Conservation (phyloP, 2,888 invertebrate species). For the Podotricha telesiphe region DNA sequence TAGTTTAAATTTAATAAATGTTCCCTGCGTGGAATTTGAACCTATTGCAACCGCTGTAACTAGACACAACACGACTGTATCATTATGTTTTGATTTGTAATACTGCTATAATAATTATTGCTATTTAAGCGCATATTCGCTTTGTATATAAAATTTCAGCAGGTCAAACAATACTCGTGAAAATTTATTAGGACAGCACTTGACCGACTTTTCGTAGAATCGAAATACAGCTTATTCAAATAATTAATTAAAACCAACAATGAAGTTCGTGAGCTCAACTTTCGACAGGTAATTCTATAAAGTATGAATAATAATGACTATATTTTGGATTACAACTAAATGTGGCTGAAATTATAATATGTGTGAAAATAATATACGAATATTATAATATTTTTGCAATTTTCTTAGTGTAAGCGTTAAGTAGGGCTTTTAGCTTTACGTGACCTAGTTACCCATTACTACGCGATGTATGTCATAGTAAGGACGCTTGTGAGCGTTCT, state of each 20-base stretch:
- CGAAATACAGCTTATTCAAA: background rate
- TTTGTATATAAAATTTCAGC: constrained; percentile 8
- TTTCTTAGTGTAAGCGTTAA: constrained; percentile 38
- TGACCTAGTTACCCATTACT: constrained; percentile 42
- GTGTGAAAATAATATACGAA: background rate
- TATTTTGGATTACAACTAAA: background rate
- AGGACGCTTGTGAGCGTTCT: constrained; percentile 41
- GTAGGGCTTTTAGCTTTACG: constrained; percentile 39
- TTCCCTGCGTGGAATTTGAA: too few relatives aligned
- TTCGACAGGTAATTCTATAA: background rate
- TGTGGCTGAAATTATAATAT: background rate
- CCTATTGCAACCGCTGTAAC: too few relatives aligned
- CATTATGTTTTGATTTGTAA: background rate
- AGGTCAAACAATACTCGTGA: background rate
- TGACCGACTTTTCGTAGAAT: background rate
- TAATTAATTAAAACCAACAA: background rate
- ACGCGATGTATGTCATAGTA: constrained; percentile 42
- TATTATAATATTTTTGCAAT: constrained; percentile 29
- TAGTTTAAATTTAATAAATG: too few relatives aligned
- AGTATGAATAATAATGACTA: background rate
- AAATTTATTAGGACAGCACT: constrained; percentile 11
- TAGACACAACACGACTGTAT: too few relatives aligned
- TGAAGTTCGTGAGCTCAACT: background rate
- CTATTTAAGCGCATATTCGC: background rate
- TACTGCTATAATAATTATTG: background rate